Base-by-base conservation (phyloP, 2,797 vertebrate genomes). In the Brachyalestes nurse region DNA sequence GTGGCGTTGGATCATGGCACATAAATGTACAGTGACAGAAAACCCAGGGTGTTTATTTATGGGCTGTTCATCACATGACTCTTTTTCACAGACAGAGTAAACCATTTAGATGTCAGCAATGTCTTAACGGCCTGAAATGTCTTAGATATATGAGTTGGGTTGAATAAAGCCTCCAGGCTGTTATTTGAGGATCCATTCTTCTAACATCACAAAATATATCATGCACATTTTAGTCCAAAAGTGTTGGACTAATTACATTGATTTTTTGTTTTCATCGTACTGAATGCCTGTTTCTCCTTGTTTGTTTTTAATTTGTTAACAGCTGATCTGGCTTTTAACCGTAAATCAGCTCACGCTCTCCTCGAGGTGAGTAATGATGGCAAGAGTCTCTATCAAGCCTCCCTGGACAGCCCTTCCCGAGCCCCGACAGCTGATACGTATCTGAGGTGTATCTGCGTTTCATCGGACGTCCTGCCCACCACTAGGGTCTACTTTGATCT, bases 11-110 rank as follows among this genome's bases (percentile, higher is more conserved):
- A 71, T 81, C 7, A 7, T n/a, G 38, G 47, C 57, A 14, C 66
- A 47, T 60, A 76, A 81, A 81, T 73, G 79, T 81, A 70, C 9
- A 62, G 58, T 62, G 40, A 47, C 61, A 62, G 5, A 65, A 72
- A 40, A 38, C 13, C 28, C 45, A 49, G 45, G 7, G 17, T 5
- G 6, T 45, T 45, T 10, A 6, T 45, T 6, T 10, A 45, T 45
- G 42, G 1, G 4, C 8, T 40, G 64, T 67, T 4, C 12, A 67
- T 67, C 38, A 66, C 34, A 66, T 9, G 65, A 67, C 21, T 6
- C 28, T 45, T 70, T 19, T 16, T 38, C 28, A 65, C 28, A 38
- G 2, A 28, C 7, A 7, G 1, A 2, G 3, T 2, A 19, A 19
- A n/a, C 16, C 17, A 5, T 42, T 67, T n/a, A 38, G 17, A 1